Evolutionary conservation across 2,113 vertebrate species (phyloP), one percentile per base, ranked within the genome.

Genomic region (Porphyrio hochstetteri): DNA sequence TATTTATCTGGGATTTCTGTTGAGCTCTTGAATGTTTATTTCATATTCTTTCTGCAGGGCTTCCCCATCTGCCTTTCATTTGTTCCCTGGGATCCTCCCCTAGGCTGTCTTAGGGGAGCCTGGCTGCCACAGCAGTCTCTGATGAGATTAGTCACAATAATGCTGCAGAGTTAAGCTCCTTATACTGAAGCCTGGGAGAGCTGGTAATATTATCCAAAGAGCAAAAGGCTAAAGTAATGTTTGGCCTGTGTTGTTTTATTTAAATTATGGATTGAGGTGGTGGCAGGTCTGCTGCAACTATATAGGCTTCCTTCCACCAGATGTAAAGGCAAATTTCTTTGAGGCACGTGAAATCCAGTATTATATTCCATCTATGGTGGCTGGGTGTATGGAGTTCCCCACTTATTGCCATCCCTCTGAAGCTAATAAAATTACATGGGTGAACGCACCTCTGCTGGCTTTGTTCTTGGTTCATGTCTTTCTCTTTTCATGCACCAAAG

Each of bases 91-190:
- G 79, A 86, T 90, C 56, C 82, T 92, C 68, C 56, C 60, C 35
- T 67, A 9, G 5, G 36, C 59, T 87, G 40, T 67, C 38, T 35
- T 68, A 74, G 38, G 72, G 77, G 20, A 93, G 56, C 52, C 90
- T 95, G 76, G 80, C 82, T 92, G 86, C 79, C 60, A 84, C 72
- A 83, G 80, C 33, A 78, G 48, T 16, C 48, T 94, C 90, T 96
- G 95, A 97, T 94, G 82, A 83, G 90, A 96, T 97, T 95, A 96
- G 80, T 91, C 93, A 75, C 87, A 92, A 44, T 91, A 95, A 94
- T 85, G 78, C 87, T 91, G 92, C 88, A 90, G 90, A 91, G 88
- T 46, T 96, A 96, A 96, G 92, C 95, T 96, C 60, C 93, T 96
- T 96, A 94, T 42, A 69, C 38, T 81, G 71, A 29, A 83, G 68